Evolutionary conservation across 2,888 invertebrate genomes (phyloP).

Genomic region (Mechanitis messenoides): DNA sequence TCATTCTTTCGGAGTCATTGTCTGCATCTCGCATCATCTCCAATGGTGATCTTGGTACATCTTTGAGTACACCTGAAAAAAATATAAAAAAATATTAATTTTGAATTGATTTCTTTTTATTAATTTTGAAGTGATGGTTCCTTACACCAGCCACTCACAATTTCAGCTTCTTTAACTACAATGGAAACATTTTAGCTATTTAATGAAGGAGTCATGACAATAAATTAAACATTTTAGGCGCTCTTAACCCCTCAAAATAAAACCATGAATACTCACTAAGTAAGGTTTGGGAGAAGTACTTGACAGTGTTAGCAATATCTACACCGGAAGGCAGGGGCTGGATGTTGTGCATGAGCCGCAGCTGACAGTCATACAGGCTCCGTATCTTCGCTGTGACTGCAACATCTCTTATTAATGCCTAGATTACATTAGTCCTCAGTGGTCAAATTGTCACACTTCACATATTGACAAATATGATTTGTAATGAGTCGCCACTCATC

Average conservation of each 20-base stretch:
- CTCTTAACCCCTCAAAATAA: background rate
- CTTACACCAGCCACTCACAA: too few species aligned
- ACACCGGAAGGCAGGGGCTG: constrained; percentile 95
- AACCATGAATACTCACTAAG: constrained; percentile 82
- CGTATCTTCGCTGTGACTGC: constrained; percentile 98
- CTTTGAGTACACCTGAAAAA: constrained; percentile 91
- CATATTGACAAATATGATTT: too few species aligned
- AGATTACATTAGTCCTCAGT: background rate
- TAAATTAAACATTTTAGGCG: too few species aligned
- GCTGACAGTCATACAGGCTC: constrained; percentile 96
- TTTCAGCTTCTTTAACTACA: too few species aligned
- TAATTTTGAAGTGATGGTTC: too few species aligned
- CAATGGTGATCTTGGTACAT: constrained; percentile 94
- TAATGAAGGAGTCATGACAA: background rate
- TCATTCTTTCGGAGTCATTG: constrained; percentile 90
- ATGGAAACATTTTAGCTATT: background rate
- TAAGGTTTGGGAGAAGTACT: constrained; percentile 98
- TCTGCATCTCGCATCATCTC: constrained; percentile 93
- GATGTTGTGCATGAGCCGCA: constrained; percentile 91
- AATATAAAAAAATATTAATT: constrained; percentile 7
- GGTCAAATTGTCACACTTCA: background rate
- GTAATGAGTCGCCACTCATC: too few species aligned
- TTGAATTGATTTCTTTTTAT: too few species aligned
- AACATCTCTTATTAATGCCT: constrained; percentile 17
- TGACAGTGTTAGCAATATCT: constrained; percentile 97